Conservation (phyloP, 2,113 vertebrate genomes). For the Caretta caretta region DNA sequence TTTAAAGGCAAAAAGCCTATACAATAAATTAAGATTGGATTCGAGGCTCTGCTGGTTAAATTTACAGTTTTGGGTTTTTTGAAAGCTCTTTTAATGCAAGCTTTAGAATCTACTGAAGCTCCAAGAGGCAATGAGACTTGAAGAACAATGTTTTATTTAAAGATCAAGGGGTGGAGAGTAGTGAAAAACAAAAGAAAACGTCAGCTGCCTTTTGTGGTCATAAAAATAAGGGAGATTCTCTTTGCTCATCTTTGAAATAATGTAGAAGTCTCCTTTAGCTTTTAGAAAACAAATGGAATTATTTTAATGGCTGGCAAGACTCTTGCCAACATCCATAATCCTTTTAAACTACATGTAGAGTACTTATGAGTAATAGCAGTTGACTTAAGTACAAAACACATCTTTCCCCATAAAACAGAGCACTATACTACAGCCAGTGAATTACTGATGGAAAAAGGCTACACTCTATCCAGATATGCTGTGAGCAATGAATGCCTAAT, state of each 20-base stretch:
- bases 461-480: constrained; percentile 1
- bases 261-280: neutral
- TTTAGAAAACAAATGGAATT: constrained; percentile 30
- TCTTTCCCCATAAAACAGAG: constrained; percentile 28
- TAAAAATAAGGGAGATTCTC: neutral
- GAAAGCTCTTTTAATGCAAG: neutral
- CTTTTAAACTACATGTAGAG: constrained; percentile 40
- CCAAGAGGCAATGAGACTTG: neutral
- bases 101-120: neutral
- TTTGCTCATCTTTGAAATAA: neutral
- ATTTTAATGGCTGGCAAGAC: constrained; percentile 32
- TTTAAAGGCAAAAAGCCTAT: neutral
- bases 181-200: neutral
- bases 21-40: neutral
- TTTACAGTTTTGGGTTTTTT: accelerated
- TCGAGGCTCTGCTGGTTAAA: neutral
- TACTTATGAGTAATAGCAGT: constrained; percentile 29
- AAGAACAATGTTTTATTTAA: neutral
- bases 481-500: constrained; percentile 9
- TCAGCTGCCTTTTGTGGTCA: neutral
- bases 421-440: neutral
- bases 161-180: neutral
- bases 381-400: constrained; percentile 7
- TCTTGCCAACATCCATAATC: constrained; percentile 26
- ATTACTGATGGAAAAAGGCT: constrained; percentile 24